Base-by-base conservation (phyloP, 1,140 invertebrate genomes). In the Capitella teleta region DNA sequence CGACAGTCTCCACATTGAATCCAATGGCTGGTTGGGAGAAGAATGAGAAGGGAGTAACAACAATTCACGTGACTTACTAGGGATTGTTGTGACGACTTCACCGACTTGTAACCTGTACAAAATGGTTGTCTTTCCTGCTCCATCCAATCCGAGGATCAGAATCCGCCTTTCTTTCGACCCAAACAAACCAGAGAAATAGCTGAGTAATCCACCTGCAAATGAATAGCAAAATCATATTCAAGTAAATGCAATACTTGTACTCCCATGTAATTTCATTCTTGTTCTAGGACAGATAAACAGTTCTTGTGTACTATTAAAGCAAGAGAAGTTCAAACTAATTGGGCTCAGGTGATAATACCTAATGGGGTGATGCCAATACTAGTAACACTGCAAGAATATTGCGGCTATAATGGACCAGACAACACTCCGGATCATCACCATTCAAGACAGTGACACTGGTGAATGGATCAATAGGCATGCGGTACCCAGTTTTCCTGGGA, bases 1-100 rank as follows among this genome's bases (percentile, higher is more conserved):
- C 92, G 42, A 99, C 95, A 56, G 94, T 98, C 80, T 99, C 96
- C 56, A 99, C 96, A 79, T 99, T 99, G 74, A 99, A 99, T 61
- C 96, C 95, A 68, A 99, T 96, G 51, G 96, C 68, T 71, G 57
- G 21, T 37, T 37, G 36, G 4, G 4, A 37, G 52, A 58, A 52
- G 46, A 54, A 56, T 34, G 53, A 49, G 32, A 37, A 14, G 10
- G 21, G 16, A 16, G 38, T 37, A 30, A 34, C 4, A 32, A 21
- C 2, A 3, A 24, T 16, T 23, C 26, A 45, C n/a, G 2, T 28
- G 51, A 46, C 68, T 64, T 68, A 77, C 75, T 97, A 50, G 92
- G 91, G 74, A 97, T 96, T 23, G 95, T 98, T n/a, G 94, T 98
- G 1, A 99, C 94, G 41, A 98, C 93, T 79, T 98, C 94, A 19